These are phyloP conservation scores for Setophaga coronata DNA, from an alignment of 2,113 vertebrate species.

Conservation along the genomic window DNA sequence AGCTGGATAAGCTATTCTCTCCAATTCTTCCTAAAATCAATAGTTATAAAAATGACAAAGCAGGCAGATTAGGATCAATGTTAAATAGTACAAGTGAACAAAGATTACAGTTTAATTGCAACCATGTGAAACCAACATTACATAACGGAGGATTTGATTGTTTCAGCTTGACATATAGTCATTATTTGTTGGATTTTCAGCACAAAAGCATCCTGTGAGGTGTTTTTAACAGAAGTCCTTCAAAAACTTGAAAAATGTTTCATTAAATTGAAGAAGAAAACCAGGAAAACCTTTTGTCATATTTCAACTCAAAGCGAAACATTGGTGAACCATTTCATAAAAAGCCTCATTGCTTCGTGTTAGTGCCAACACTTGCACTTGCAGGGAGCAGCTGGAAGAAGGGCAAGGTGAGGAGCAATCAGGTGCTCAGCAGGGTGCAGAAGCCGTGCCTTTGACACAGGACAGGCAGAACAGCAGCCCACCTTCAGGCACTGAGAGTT, in stretches of 20 bases:
- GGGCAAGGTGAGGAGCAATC: neutral
- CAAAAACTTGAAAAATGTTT: neutral
- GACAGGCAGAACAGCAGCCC: neutral
- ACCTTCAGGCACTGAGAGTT: neutral
- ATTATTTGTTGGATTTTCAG: neutral
- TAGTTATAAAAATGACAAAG: neutral
- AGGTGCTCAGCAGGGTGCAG: neutral
- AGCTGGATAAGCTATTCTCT: neutral
- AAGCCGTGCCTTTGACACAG: fast-evolving
- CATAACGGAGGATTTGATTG: neutral
- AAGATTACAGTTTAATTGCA: neutral
- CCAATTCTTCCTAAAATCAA: neutral
- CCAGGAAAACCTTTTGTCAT: neutral
- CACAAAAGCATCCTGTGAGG: neutral
- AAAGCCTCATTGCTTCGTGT: fast-evolving
- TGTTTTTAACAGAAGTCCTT: neutral
- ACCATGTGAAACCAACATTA: neutral
- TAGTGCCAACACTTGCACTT: neutral
- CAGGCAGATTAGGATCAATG: neutral
- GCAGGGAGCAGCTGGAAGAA: neutral
- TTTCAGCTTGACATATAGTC: neutral
- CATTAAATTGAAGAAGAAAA: neutral
- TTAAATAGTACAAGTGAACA: neutral
- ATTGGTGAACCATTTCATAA: neutral
- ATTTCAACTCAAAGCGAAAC: neutral